A percentile compares a stretch with the other conserved stretches of the same genome.
phyloP scores from a whole-genome alignment of 1,140 invertebrate genomes.

The Potamilus streckersoni region DNA sequence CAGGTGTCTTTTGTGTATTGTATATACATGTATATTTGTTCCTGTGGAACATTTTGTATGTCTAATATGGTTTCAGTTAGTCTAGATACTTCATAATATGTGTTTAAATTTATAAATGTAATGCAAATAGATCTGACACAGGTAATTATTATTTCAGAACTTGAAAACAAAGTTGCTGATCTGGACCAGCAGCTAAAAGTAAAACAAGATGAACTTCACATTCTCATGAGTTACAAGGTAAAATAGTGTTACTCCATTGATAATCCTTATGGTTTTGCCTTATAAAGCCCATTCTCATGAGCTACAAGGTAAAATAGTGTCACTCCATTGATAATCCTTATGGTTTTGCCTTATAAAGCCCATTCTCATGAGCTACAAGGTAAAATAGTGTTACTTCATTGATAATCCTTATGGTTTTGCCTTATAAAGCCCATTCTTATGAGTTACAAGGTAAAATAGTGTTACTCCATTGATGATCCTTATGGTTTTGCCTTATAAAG shows the following conservation, averaged over 20 bases:
- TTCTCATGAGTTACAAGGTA: constrained; percentile 61
- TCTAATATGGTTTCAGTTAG: not conserved
- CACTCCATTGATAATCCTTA: too few relatives aligned
- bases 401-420: too few relatives aligned
- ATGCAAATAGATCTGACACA: not conserved
- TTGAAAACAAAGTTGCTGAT: constrained; percentile 46
- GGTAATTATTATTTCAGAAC: constrained; percentile 33
- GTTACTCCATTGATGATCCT: too few relatives aligned
- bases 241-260: not conserved
- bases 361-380: too few relatives aligned
- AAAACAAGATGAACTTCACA: constrained; percentile 55
- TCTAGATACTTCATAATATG: not conserved
- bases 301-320: too few relatives aligned
- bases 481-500: too few relatives aligned
- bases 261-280: too few relatives aligned
- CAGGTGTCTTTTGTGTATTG: not conserved
- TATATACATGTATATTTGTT: not conserved
- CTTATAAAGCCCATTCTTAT: too few relatives aligned
- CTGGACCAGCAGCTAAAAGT: constrained; percentile 46
- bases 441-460: too few relatives aligned
- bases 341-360: too few relatives aligned
- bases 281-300: not conserved
- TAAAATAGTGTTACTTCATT: too few relatives aligned
- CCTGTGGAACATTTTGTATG: not conserved
- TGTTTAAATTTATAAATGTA: not conserved